Evolutionary conservation across 2,797 vertebrate genomes (phyloP).

Genomic region (Dromococcyx pavoninus): DNA sequence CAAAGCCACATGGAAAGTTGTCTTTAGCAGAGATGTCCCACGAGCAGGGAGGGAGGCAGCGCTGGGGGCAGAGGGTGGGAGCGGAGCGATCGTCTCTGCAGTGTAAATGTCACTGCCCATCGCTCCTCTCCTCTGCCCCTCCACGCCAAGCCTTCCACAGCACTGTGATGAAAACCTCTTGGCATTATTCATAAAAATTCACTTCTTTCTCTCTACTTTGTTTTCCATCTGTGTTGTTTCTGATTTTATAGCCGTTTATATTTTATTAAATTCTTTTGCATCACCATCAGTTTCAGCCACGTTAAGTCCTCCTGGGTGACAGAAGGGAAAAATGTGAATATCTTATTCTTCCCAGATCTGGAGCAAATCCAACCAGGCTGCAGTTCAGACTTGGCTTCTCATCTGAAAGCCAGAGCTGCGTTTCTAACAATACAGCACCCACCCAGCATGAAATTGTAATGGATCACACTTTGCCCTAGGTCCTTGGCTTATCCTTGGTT

Average conservation of each 20-base stretch:
- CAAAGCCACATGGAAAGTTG: background rate
- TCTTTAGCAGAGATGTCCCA: background rate
- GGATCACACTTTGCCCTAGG: constrained; percentile 24
- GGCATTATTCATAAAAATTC: accelerated
- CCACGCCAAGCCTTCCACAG: background rate
- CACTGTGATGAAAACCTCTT: background rate
- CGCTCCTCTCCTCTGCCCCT: background rate
- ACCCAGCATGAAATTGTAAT: constrained; percentile 50
- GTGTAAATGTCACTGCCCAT: constrained; percentile 34
- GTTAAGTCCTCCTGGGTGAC: accelerated
- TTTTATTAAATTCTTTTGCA: background rate
- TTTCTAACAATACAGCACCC: constrained; percentile 49
- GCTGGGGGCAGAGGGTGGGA: background rate
- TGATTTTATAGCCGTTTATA: background rate
- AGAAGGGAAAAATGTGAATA: background rate
- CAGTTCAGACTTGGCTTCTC: constrained; percentile 11
- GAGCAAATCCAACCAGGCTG: background rate
- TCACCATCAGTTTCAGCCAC: background rate
- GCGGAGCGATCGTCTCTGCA: accelerated
- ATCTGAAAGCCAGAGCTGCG: background rate
- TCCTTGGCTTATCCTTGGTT: constrained; percentile 51
- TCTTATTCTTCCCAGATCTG: background rate
- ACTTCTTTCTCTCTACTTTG: background rate
- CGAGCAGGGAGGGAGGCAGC: background rate
- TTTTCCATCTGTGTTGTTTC: background rate